Conservation (phyloP, 92 coral and sea anemone species). For the Paramuricea clavata region DNA sequence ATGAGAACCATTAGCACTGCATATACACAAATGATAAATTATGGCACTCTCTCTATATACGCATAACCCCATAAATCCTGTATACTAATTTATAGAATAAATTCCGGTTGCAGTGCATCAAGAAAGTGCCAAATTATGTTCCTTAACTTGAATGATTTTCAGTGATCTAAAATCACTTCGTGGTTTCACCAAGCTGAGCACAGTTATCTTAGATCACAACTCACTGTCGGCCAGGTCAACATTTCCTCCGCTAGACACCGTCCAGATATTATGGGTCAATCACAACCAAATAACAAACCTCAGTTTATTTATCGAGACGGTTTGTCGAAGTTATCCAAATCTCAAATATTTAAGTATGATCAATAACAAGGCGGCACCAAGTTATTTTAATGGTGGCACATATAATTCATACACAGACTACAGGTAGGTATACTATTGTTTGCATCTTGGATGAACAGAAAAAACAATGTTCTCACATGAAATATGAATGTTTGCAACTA, state of each 20-base stretch:
- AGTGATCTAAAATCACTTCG: slow-evolving; percentile 82
- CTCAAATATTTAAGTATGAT: slow-evolving; percentile 93
- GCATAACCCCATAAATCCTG: too few relatives aligned
- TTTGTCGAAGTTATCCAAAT: slow-evolving; percentile 86
- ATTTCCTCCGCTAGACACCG: slow-evolving; percentile 74
- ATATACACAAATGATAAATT: too few relatives aligned
- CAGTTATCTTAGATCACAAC: slow-evolving; percentile 90
- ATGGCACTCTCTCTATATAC: neutral
- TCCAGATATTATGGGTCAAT: slow-evolving; percentile 91
- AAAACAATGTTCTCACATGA: too few relatives aligned
- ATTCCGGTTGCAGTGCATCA: too few relatives aligned
- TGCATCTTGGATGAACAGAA: too few relatives aligned
- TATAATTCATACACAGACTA: slow-evolving; percentile 89
- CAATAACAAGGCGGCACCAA: slow-evolving; percentile 95
- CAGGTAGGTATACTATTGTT: slow-evolving; percentile 64
- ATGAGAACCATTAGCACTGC: too few relatives aligned
- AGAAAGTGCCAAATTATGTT: too few relatives aligned
- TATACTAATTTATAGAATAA: too few relatives aligned
- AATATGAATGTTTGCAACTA: too few relatives aligned
- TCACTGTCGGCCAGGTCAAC: slow-evolving; percentile 76
- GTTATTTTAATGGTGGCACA: slow-evolving; percentile 96
- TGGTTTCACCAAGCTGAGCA: slow-evolving; percentile 76
- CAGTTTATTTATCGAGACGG: slow-evolving; percentile 89
- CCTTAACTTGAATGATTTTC: slow-evolving; percentile 26
- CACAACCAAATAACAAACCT: slow-evolving; percentile 93